These are phyloP conservation scores for Rugalucina vietnamica DNA, from an alignment of 2,888 invertebrate species.

Conservation along the genomic window DNA sequence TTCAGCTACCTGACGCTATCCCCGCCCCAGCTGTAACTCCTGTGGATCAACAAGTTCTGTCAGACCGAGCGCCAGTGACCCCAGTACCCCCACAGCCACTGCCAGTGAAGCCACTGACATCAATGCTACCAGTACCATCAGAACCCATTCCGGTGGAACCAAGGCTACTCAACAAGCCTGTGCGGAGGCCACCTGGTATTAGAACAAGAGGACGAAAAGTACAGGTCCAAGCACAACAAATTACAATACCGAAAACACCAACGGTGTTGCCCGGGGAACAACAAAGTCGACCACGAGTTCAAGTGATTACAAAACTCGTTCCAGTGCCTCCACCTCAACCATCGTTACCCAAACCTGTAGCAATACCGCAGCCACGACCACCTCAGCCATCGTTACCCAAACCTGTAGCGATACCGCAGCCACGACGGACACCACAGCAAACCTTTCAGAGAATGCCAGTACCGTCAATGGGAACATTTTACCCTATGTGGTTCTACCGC, in stretches of 20 bases:
- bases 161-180: not conserved
- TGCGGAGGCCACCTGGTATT: not conserved
- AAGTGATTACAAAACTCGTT: not conserved
- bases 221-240: not conserved
- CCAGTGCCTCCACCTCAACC: not conserved
- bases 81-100: too few relatives aligned
- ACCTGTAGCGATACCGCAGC: not conserved
- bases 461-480: not conserved
- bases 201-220: not conserved
- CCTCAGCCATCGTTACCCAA: not conserved
- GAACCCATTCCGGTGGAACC: not conserved
- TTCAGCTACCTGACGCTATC: too few relatives aligned
- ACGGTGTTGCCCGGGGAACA: not conserved
- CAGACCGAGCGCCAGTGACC: too few relatives aligned
- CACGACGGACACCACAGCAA: not conserved
- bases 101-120: not conserved
- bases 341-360: not conserved
- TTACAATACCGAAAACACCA: not conserved
- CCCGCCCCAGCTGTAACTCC: too few relatives aligned
- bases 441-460: not conserved
- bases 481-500: not conserved
- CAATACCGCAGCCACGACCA: not conserved
- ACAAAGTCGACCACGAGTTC: not conserved
- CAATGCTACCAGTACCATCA: not conserved
- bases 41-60: too few relatives aligned